Evolutionary conservation across 2,797 vertebrate species (phyloP).

Genomic region (Zenarchopterus dispar): DNA sequence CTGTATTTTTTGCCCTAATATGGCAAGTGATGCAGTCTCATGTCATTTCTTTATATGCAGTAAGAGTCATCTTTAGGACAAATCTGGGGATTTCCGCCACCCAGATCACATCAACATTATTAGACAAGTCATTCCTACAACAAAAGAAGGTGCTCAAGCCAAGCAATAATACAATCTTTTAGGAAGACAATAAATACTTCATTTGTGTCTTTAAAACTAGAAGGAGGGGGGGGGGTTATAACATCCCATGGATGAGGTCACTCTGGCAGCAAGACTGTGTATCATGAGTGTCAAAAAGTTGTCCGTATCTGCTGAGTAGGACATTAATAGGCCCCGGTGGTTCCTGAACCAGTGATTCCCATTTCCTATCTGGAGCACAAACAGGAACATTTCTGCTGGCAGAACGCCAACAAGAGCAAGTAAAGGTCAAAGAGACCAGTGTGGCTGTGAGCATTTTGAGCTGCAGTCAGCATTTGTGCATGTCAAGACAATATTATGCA

Average conservation of each 20-base stretch:
- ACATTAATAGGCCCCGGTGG: slow-evolving; percentile 7
- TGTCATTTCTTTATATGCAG: no score
- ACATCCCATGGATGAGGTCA: slow-evolving; percentile 46
- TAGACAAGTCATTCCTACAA: no score
- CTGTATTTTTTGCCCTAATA: no score
- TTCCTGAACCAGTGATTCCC: slow-evolving; percentile 52
- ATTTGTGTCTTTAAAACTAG: neutral
- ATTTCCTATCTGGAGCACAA: slow-evolving; percentile 55
- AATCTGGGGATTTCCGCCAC: no score
- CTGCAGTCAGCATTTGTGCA: slow-evolving; percentile 52
- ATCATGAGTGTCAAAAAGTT: slow-evolving; percentile 27
- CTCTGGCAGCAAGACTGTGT: slow-evolving; percentile 27
- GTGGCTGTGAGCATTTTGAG: slow-evolving; percentile 35
- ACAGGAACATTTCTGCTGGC: slow-evolving; percentile 61
- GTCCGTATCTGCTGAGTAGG: slow-evolving; percentile 41
- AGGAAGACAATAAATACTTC: neutral
- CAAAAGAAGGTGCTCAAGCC: no score
- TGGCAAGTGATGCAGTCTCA: no score
- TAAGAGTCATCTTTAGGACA: no score
- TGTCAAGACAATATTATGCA: slow-evolving; percentile 46
- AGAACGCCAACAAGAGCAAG: slow-evolving; percentile 35
- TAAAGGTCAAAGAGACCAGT: slow-evolving; percentile 32
- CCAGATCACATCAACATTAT: no score
- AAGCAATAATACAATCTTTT: no score
- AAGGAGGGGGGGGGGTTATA: neutral